A percentile compares a stretch with the other conserved stretches of the same genome.
Evolutionary conservation across 2,797 vertebrate species (phyloP).

Genomic region (Tenualosa ilisha): DNA sequence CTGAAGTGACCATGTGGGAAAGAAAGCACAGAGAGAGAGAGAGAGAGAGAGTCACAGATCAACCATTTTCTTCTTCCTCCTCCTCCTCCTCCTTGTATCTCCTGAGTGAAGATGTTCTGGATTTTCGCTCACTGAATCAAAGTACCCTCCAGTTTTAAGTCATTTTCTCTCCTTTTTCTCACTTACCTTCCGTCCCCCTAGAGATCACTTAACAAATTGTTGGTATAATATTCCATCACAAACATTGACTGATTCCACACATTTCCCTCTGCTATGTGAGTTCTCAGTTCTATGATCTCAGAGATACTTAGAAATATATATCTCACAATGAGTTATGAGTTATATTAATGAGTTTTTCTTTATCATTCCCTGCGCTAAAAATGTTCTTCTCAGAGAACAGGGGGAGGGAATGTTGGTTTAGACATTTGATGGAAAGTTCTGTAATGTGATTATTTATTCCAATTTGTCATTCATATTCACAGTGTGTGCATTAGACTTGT

Average conservation of each 20-base stretch:
- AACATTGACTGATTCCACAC: neutral
- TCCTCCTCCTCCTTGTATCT: neutral
- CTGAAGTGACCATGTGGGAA: slow-evolving; percentile 30
- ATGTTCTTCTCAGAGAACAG: neutral
- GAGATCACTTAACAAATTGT: slow-evolving; percentile 22
- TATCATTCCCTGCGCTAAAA: neutral
- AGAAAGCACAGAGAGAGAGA: neutral
- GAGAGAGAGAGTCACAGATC: neutral
- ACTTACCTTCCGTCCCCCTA: slow-evolving; percentile 5
- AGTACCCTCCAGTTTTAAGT: slow-evolving; percentile 26
- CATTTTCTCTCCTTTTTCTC: slow-evolving; percentile 6
- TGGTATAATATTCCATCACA: slow-evolving; percentile 1
- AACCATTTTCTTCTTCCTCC: neutral
- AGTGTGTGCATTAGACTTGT: neutral
- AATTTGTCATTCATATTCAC: neutral
- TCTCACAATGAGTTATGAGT: neutral
- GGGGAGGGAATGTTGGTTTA: neutral
- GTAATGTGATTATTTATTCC: neutral
- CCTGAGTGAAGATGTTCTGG: slow-evolving; percentile 35
- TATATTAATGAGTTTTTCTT: neutral
- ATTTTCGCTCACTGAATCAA: slow-evolving; percentile 37
- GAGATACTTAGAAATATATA: neutral
- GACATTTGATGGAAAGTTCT: neutral
- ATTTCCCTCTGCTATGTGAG: neutral
- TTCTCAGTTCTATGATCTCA: neutral